These are phyloP conservation scores for Galeruca laticollis DNA, from an alignment of 2,888 invertebrate genomes.

Conservation along the genomic window DNA sequence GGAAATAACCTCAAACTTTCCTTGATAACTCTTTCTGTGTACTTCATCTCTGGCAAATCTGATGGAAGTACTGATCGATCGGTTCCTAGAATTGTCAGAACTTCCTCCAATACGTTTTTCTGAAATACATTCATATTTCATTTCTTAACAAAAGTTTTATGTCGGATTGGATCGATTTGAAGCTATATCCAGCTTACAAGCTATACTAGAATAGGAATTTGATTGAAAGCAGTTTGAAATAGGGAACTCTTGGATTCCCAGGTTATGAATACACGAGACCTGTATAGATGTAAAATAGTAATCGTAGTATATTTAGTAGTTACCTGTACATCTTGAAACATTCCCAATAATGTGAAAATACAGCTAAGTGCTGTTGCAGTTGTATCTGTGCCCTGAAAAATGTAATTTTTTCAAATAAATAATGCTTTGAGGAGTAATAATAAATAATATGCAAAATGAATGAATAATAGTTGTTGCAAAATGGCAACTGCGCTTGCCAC, in stretches of 20 bases:
- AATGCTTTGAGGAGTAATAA: too few relatives aligned
- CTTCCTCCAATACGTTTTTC: constrained; percentile 51
- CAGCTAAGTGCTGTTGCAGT: constrained; percentile 55
- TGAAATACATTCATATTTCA: constrained; percentile 16
- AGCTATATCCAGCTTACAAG: too few relatives aligned
- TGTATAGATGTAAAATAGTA: background rate
- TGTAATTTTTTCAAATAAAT: too few relatives aligned
- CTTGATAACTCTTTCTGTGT: constrained; percentile 52
- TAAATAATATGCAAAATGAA: too few relatives aligned
- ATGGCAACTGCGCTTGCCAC: too few relatives aligned
- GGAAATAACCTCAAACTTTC: constrained; percentile 54
- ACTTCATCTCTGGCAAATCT: constrained; percentile 48
- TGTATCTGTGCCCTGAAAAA: constrained; percentile 52
- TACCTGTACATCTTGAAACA: constrained; percentile 44
- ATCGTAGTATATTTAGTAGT: background rate
- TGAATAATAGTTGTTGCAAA: too few relatives aligned
- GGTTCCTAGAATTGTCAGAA: constrained; percentile 41
- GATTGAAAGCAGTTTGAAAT: too few relatives aligned
- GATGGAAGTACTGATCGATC: constrained; percentile 34
- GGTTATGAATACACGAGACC: background rate
- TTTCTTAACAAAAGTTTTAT: background rate
- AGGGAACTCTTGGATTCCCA: too few relatives aligned
- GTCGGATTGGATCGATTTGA: accelerated
- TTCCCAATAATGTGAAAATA: constrained; percentile 51
- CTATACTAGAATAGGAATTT: too few relatives aligned